Evolutionary conservation across 2,113 vertebrate species (phyloP).

Genomic region (Apteryx owenii): DNA sequence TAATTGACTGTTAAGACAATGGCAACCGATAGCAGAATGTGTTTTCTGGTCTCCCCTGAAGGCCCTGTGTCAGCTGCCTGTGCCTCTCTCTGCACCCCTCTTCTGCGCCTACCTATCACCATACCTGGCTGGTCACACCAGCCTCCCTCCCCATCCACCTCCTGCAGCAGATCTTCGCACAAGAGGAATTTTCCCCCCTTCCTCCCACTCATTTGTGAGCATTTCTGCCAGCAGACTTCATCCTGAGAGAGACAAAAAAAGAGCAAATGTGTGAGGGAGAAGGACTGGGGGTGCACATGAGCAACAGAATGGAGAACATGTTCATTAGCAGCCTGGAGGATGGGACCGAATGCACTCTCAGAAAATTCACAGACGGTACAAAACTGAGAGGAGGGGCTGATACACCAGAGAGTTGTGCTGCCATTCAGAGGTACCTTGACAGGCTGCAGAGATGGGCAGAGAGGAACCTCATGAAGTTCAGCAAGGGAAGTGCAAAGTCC

Average conservation of each 20-base stretch:
- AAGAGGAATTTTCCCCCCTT: neutral
- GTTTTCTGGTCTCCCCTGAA: neutral
- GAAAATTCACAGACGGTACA: too few species aligned
- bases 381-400: too few species aligned
- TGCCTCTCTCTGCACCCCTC: neutral
- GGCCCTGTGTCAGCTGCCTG: too few species aligned
- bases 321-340: too few species aligned
- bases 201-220: neutral
- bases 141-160: fast-evolving
- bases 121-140: neutral
- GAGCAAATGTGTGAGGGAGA: neutral
- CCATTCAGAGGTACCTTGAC: too few species aligned
- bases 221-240: neutral
- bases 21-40: neutral
- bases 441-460: too few species aligned
- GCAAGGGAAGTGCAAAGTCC: too few species aligned
- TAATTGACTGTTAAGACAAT: neutral
- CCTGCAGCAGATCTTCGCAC: neutral
- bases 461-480: too few species aligned
- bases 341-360: too few species aligned
- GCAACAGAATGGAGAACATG: neutral
- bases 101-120: neutral
- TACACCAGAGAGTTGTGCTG: too few species aligned
- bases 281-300: fast-evolving
- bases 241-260: neutral